Evolutionary conservation across 2,113 vertebrate species (phyloP).

Genomic region (Spheniscus mendiculus): DNA sequence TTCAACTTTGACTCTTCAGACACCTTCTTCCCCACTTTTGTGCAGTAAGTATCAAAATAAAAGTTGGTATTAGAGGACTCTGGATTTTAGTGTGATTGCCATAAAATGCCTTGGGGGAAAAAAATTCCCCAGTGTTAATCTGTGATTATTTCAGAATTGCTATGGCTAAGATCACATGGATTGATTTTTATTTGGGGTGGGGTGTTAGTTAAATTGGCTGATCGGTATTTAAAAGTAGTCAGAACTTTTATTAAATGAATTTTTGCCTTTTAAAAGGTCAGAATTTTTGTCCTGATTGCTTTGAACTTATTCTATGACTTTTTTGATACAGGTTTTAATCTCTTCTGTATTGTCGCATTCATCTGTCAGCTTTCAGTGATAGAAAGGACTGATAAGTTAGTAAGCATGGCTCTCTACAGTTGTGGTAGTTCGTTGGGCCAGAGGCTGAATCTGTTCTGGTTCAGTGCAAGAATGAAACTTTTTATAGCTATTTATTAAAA

Average conservation of each 20-base stretch:
- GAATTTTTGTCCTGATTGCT: not conserved
- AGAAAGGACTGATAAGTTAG: not conserved
- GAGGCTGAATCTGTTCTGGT: not conserved
- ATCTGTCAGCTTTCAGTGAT: not conserved
- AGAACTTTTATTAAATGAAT: not conserved
- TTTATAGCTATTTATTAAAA: not conserved
- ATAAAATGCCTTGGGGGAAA: rapidly evolving
- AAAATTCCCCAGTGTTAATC: rapidly evolving
- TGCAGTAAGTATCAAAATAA: slow-evolving; percentile 87
- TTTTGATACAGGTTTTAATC: not conserved
- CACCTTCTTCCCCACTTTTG: slow-evolving; percentile 90
- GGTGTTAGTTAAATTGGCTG: not conserved
- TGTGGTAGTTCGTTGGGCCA: not conserved
- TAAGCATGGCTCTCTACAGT: not conserved
- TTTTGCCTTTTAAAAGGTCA: not conserved
- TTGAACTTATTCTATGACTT: not conserved
- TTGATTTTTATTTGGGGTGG: not conserved
- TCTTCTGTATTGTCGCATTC: not conserved
- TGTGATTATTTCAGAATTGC: not conserved
- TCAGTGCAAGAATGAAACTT: not conserved
- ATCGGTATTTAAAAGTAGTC: not conserved
- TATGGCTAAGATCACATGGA: not conserved
- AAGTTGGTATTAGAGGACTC: rapidly evolving
- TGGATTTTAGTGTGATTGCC: not conserved
- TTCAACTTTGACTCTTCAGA: slow-evolving; percentile 92